These are phyloP conservation scores for Cyanocitta stelleri DNA, from an alignment of 2,113 vertebrate genomes.

Conservation along the genomic window DNA sequence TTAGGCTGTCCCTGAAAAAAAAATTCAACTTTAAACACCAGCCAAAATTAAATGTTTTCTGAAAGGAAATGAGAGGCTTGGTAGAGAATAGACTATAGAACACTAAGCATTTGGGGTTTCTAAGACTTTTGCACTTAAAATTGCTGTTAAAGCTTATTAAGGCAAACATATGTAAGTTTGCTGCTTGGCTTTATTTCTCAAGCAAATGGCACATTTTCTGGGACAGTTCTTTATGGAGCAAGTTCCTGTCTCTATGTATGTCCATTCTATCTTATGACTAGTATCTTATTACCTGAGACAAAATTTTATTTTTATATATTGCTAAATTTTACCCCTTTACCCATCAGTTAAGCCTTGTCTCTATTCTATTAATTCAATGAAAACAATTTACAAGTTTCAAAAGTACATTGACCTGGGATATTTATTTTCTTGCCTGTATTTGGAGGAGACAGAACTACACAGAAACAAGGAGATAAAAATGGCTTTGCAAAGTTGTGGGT, in stretches of 20 bases:
- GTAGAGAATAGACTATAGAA: background rate
- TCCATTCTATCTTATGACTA: background rate
- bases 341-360: background rate
- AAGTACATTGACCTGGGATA: background rate
- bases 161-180: background rate
- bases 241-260: background rate
- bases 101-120: background rate
- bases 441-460: background rate
- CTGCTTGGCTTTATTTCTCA: background rate
- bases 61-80: background rate
- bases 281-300: background rate
- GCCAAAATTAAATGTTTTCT: background rate
- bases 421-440: background rate
- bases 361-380: background rate
- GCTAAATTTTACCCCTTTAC: background rate
- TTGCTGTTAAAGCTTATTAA: background rate
- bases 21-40: background rate
- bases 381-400: background rate
- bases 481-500: background rate
- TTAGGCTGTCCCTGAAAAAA: background rate
- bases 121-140: background rate
- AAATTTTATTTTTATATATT: background rate
- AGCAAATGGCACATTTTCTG: background rate
- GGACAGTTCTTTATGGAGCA: background rate
- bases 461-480: background rate